Base-by-base conservation (phyloP, 2,888 invertebrate species). In the Polymixis flavicincta region DNA sequence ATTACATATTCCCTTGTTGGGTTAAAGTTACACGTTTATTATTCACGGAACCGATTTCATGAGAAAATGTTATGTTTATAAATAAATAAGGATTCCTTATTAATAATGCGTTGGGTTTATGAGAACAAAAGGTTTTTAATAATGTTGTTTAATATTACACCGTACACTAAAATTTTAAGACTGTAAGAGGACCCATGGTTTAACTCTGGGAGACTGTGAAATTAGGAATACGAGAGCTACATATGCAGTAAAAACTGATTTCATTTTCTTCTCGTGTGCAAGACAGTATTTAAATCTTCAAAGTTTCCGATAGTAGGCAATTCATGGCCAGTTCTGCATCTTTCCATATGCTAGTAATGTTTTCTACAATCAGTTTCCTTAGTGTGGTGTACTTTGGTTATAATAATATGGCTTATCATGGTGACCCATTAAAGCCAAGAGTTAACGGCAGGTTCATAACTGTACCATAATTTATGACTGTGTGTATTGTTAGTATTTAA, bases 1-100 rank as follows among this genome's bases (percentile, higher is more conserved):
- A 61, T 86, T 71, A 70, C 45, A 66, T 78, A 70, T 71, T 73
- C 73, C 68, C 60, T 60, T 78, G 54, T 65, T 45, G 55, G 74
- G 67, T 59, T 73, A 55, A 80, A 69, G 69, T 76, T 69, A 63
- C 57, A 72, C 37, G 71, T 71, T 74, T 72, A 75, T 84, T 80
- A 75, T 83, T 65, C 60, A 73, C 32, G 64, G 73, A 76, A 71
- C 28, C 57, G 68, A 78, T 80, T 74, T 66, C 66, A 70, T 55
- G 45, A 67, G 60, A 74, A 74, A 64, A 74, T 54, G 50, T 32
- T 71, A 13, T 42, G 70, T 71, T 73, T 70, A 66, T 66, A 61
- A 66, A 69, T 72, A 79, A 66, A 52, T 50, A 64, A 42, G 48
- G 63, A 68, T 8, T 54, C 25, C 42, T 45, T 76, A 64, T 82